Base-by-base conservation (phyloP, 2,888 invertebrate genomes). In the Ormyrus labotus region DNA sequence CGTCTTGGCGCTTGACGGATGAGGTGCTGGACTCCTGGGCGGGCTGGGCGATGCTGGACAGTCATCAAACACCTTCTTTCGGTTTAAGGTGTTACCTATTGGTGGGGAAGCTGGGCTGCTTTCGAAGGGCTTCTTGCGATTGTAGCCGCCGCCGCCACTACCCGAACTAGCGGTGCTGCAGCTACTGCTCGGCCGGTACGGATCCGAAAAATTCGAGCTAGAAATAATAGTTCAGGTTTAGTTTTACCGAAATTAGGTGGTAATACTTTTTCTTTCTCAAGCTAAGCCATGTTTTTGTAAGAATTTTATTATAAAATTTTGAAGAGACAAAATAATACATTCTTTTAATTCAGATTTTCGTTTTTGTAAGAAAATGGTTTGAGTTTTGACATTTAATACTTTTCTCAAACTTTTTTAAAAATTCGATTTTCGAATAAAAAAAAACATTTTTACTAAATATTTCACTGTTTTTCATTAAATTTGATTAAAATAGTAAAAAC, bases 21-120 rank as follows among this genome's bases (percentile, higher is more conserved):
- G 63, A 1, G 53, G 48, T 10, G 79, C 7, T 5, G 91, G 88
- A 84, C 90, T 90, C 5, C 88, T 87, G 2, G 91, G 88, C 51
- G 92, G 92, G 85, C 92, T 92, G 5, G 92, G 92, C 83, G 92
- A 92, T 5, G 91, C 91, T 6, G 92, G 92, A 10, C 92, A 92
- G 69, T 90, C 88, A 8, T 89, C 85, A 57, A 55, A 73, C 0
- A 78, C 34, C 45, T 76, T 81, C 10, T 19, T 19, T 19, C 19
- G 19, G 19, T 19, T 19, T 19, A 1, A 19, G 19, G 19, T 19
- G 19, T 2, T 19, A 19, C 19, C 19, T 19, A 19, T 19, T 19
- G 19, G 19, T 2, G 19, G 19, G 19, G 19, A 19, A 19, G 19
- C 19, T 19, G 19, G 19, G 19, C 19, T 19, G 19, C 19, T 19